Conservation (phyloP, 2,888 invertebrate species). For the Falcaria lacertinaria region DNA sequence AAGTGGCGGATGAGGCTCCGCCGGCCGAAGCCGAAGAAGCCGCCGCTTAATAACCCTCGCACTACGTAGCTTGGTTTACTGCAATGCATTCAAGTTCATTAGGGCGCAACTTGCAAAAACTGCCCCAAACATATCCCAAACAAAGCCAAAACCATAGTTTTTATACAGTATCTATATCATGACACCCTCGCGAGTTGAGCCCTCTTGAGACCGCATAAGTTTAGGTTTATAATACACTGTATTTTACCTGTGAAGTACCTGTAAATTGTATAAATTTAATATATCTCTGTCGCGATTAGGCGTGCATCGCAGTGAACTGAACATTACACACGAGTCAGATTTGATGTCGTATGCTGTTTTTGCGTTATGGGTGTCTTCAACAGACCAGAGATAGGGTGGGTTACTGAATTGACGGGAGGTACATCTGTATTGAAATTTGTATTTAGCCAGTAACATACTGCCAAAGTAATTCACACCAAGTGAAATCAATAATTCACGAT, state of each 20-base stretch:
- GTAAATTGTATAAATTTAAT: conserved; percentile 73
- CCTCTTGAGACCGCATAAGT: conserved; percentile 67
- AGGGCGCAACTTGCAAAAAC: conserved; percentile 63
- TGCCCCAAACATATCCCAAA: conserved; percentile 53
- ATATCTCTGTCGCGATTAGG: conserved; percentile 50
- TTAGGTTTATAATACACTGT: conserved; percentile 68
- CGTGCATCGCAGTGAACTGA: conserved; percentile 76
- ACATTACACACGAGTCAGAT: conserved; percentile 36
- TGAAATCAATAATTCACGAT: conserved; percentile 72
- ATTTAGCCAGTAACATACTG: conserved; percentile 72
- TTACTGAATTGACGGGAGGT: conserved; percentile 60
- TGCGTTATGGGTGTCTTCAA: conserved; percentile 64
- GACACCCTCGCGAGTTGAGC: conserved; percentile 55
- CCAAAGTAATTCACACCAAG: conserved; percentile 74
- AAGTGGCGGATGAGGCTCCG: conserved; percentile 80
- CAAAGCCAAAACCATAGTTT: conserved; percentile 56
- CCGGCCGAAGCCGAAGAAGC: conserved; percentile 80
- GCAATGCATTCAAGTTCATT: conserved; percentile 71
- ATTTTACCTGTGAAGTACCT: conserved; percentile 78
- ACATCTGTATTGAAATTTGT: conserved; percentile 49
- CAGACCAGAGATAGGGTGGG: conserved; percentile 51
- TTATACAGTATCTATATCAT: conserved; percentile 39
- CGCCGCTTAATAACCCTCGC: conserved; percentile 68
- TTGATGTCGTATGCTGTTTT: conserved; percentile 69
- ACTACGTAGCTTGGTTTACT: conserved; percentile 65